Base-by-base conservation (phyloP, 2,797 vertebrate genomes). In the Cryptoprocta ferox region DNA sequence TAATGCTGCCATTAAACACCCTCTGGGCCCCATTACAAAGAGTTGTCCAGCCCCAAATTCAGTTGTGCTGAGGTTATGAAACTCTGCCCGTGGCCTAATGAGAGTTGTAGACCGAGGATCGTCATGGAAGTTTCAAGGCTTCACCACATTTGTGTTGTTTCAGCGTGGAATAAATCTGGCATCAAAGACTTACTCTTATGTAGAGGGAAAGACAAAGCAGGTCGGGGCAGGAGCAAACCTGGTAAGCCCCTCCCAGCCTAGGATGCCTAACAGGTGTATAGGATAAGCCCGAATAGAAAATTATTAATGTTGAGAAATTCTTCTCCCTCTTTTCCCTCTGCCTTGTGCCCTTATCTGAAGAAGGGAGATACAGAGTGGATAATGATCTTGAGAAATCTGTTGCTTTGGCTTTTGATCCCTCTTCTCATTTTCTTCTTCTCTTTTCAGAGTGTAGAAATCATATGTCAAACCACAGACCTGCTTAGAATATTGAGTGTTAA, bases 331-430 rank as follows among this genome's bases (percentile, higher is more conserved):
- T 28, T 37, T 48, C 39, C 16, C 16, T 66, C 32, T 89, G 45
- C 75, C 39, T 3, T 13, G 32, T 26, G 35, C 42, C 12, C 59
- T 86, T 79, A 42, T 83, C 66, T 85, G 56, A 76, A 81, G 79
- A 84, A 48, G 61, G 21, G 63, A 50, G 68, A 81, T 70, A 86
- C 4, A 26, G 66, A 48, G 78, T 85, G 13, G 84, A 88, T 81
- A 79, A 84, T 70, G 91, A 90, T 85, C 92, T 92, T 35, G 32
- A 7, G 90, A 75, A 89, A 73, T 50, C 78, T 53, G 56, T 59
- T 45, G 0, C 83, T 97, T 3, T 78, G 39, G 76, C 71, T 21
- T 96, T 97, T 56, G 81, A 80, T 89, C 16, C 37, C 18, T 39
- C 86, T 92, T 79, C 84, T 89, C 35, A 76, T 86, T 94, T 78